These are phyloP conservation scores for Atopsyche davidsoni DNA, from an alignment of 1,140 invertebrate genomes.

Conservation along the genomic window DNA sequence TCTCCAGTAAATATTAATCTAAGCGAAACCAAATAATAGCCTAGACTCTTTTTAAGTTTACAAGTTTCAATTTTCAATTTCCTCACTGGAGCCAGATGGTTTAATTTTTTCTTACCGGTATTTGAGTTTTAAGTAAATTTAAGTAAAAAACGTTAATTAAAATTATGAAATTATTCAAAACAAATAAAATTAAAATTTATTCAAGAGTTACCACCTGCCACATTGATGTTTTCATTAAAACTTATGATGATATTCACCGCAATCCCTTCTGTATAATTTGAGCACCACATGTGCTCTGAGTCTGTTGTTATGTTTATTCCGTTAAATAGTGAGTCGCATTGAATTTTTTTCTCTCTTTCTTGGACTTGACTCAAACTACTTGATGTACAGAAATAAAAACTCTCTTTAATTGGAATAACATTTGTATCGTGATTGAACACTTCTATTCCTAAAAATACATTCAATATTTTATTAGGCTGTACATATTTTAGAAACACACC, in stretches of 20 bases:
- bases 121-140: too few species aligned
- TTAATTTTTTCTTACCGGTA: too few species aligned
- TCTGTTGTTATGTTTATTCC: slow-evolving; percentile 55
- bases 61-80: too few species aligned
- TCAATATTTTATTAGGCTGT: too few species aligned
- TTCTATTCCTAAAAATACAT: slow-evolving; percentile 29
- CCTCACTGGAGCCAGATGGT: too few species aligned
- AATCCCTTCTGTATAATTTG: slow-evolving; percentile 39
- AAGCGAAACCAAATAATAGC: too few species aligned
- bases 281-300: slow-evolving; percentile 57
- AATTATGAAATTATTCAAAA: not conserved
- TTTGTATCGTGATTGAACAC: slow-evolving; percentile 26
- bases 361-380: too few species aligned
- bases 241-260: slow-evolving; percentile 46
- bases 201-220: slow-evolving; percentile 42
- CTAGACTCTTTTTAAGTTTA: too few species aligned
- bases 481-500: too few species aligned
- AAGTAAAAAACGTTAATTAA: not conserved
- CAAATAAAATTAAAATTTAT: not conserved
- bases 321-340: slow-evolving; percentile 48
- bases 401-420: slow-evolving; percentile 9
- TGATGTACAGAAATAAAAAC: slow-evolving; percentile 13
- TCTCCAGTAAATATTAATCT: too few species aligned
- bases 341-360: slow-evolving; percentile 22
- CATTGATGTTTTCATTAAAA: slow-evolving; percentile 46